Percentiles rank a stretch among this genome's conserved stretches.
Conservation (phyloP, 2,888 invertebrate genomes). For the Pristionchus arcanus region DNA sequence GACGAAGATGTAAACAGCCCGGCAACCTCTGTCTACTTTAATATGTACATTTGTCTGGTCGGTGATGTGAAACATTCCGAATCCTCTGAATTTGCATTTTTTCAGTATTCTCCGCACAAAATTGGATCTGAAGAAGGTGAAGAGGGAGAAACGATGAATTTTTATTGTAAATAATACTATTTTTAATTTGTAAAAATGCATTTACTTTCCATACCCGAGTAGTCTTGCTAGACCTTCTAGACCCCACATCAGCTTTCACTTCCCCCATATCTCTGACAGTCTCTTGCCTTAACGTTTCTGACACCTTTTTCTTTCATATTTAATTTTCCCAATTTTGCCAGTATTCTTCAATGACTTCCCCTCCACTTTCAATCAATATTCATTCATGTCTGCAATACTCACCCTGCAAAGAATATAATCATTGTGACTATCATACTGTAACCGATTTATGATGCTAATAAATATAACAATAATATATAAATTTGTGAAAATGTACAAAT, state of each 20-base stretch:
- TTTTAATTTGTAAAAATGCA: not conserved
- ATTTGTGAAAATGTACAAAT: not conserved
- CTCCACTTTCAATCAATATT: not conserved
- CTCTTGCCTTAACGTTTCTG: conserved; percentile 29
- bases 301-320: conserved; percentile 14
- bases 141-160: conserved; percentile 33
- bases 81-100: not conserved
- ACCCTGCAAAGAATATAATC: not conserved
- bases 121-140: conserved; percentile 68
- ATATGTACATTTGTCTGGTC: not conserved
- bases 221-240: conserved; percentile 30
- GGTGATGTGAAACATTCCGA: not conserved
- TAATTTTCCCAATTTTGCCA: not conserved
- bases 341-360: not conserved
- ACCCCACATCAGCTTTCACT: conserved; percentile 14
- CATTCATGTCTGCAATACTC: conserved; percentile 16
- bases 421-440: not conserved
- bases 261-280: conserved; percentile 22
- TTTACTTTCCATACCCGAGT: not conserved
- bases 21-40: not conserved
- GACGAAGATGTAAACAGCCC: too few species aligned
- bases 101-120: conserved; percentile 78
- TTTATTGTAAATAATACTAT: not conserved
- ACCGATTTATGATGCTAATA: not conserved
- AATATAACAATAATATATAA: not conserved